Evolutionary conservation across 2,888 invertebrate species (phyloP).

Genomic region (Sphaeridia pumilis): DNA sequence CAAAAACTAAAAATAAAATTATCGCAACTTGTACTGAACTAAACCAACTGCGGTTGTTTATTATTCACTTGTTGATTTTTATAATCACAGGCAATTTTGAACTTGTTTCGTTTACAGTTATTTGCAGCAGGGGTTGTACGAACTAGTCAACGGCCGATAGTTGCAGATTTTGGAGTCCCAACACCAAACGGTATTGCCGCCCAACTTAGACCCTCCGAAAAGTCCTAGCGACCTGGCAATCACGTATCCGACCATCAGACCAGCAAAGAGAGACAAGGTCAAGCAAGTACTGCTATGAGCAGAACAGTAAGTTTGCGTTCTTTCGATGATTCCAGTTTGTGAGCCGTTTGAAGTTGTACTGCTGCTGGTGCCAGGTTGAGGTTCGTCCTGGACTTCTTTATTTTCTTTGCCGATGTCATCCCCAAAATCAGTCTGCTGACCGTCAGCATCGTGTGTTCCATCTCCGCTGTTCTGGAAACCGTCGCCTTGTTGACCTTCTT

Average conservation of each 20-base stretch:
- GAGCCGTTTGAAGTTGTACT: neutral
- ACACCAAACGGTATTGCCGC: neutral
- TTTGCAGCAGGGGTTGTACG: no score
- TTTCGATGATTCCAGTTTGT: neutral
- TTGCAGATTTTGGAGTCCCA: no score
- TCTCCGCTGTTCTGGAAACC: no score
- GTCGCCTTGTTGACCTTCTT: neutral
- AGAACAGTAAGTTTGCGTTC: neutral
- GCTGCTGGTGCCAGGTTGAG: neutral
- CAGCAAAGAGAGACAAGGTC: conserved; percentile 19
- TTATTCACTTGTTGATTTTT: no score
- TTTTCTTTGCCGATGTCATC: neutral
- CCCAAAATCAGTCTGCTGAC: neutral
- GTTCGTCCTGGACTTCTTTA: neutral
- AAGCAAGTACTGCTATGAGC: conserved; percentile 9
- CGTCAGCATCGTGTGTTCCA: no score
- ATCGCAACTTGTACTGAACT: no score
- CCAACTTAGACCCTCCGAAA: neutral
- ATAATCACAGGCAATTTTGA: neutral
- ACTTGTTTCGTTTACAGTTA: no score
- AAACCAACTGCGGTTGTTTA: no score
- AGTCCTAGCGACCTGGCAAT: conserved; percentile 7
- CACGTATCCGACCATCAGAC: conserved; percentile 19
- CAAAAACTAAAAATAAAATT: no score
- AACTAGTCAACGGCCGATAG: no score